These are phyloP conservation scores for Allygus modestus DNA, from an alignment of 2,888 invertebrate genomes.

Conservation along the genomic window DNA sequence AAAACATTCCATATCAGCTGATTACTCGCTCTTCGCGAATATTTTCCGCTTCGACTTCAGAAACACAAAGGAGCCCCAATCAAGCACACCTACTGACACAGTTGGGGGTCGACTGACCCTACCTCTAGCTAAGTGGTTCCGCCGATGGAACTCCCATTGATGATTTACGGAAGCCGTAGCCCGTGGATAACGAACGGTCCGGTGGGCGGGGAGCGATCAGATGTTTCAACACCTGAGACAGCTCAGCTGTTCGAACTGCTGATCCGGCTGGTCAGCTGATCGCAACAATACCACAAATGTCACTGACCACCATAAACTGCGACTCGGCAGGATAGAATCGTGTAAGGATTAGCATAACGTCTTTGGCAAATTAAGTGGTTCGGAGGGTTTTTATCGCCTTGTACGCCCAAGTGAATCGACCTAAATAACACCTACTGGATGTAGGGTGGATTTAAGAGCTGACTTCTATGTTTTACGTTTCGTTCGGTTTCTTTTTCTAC, in stretches of 20 bases:
- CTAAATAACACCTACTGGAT: not conserved
- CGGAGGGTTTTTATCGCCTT: not conserved
- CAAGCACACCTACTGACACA: constrained; percentile 1
- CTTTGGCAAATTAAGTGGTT: constrained; percentile 19
- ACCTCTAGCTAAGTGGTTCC: not conserved
- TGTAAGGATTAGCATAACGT: constrained; percentile 21
- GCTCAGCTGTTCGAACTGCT: not conserved
- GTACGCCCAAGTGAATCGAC: not conserved
- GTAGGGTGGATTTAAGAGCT: constrained; percentile 2
- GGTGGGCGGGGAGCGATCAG: constrained; percentile 9
- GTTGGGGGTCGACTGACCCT: not conserved
- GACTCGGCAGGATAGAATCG: not conserved
- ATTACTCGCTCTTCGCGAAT: not conserved
- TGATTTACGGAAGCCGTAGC: not conserved
- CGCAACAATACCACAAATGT: constrained; percentile 22
- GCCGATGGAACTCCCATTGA: not conserved
- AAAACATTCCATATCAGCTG: not conserved
- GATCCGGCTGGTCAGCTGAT: constrained; percentile 8
- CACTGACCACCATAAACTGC: not conserved
- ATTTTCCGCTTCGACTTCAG: not conserved
- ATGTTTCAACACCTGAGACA: constrained; percentile 11
- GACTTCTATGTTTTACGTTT: not conserved
- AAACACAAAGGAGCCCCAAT: not conserved
- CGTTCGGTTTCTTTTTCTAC: not conserved
- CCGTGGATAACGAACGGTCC: not conserved